phyloP scores from a whole-genome alignment of 1,140 invertebrate species.

The Rhagoletis pomonella region DNA sequence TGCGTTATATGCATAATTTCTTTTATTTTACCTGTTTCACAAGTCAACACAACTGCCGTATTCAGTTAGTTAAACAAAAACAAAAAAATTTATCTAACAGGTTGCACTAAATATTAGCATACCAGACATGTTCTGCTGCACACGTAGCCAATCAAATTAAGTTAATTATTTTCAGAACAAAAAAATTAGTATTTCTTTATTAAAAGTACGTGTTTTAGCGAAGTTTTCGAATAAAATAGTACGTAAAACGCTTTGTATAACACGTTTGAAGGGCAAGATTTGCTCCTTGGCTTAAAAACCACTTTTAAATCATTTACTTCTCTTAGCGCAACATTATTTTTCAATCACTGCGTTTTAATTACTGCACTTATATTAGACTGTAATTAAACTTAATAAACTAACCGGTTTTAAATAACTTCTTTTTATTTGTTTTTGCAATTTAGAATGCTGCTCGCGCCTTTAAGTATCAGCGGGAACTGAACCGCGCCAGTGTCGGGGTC shows the following conservation, averaged over 20 bases:
- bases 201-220: neutral
- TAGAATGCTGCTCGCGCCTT: neutral
- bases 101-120: neutral
- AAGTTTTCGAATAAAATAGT: no score
- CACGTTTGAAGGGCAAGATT: no score
- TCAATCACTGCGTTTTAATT: neutral
- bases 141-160: neutral
- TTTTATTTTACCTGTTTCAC: neutral
- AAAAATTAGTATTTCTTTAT: neutral
- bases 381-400: neutral
- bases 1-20: no score
- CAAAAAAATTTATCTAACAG: neutral
- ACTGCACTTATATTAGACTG: neutral
- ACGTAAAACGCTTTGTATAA: neutral
- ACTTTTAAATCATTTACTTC: no score
- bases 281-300: no score
- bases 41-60: neutral
- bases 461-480: conserved; percentile 16
- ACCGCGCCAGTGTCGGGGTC: neutral
- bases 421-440: neutral
- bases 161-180: neutral
- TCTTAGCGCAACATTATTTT: no score
- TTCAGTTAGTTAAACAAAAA: neutral
- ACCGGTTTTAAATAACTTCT: neutral
- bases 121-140: neutral